Evolutionary conservation across 2,888 invertebrate species (phyloP).

Genomic region (Zele albiditarsus): DNA sequence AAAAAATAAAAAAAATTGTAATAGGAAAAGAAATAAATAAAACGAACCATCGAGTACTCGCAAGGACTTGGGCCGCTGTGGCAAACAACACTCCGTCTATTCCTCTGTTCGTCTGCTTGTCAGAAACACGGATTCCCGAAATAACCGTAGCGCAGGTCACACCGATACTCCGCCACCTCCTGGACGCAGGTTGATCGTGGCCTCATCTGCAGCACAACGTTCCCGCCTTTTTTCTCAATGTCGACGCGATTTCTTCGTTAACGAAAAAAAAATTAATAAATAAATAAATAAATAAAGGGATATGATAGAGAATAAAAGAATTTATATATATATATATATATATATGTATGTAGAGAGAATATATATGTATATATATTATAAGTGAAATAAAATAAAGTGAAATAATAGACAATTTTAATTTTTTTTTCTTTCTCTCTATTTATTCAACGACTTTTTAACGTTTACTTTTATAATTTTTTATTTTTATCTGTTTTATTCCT

Average conservation of each 20-base stretch:
- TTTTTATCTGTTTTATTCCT: constrained; percentile 8
- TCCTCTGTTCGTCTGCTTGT: constrained; percentile 67
- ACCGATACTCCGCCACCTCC: constrained; percentile 68
- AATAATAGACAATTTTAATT: not conserved
- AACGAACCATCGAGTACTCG: constrained; percentile 72
- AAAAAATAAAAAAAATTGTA: not conserved
- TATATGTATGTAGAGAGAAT: not conserved
- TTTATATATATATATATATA: not conserved
- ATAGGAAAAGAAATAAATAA: constrained; percentile 46
- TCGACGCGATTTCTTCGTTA: constrained; percentile 4
- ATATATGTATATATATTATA: not conserved
- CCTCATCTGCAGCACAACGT: constrained; percentile 65
- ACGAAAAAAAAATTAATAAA: not conserved
- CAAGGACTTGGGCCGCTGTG: constrained; percentile 70
- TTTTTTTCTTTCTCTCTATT: not conserved
- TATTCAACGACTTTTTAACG: not conserved
- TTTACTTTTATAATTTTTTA: not conserved
- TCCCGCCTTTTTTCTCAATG: constrained; percentile 38
- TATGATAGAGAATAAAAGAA: not conserved
- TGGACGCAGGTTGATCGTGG: constrained; percentile 66
- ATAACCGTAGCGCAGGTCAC: constrained; percentile 62
- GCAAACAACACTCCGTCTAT: constrained; percentile 69
- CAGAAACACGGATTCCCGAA: constrained; percentile 67
- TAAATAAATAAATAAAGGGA: not conserved
- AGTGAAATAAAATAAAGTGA: not conserved